Conservation (phyloP, 2,113 vertebrate species). For the Hypocryptadius cinnamomeus region DNA sequence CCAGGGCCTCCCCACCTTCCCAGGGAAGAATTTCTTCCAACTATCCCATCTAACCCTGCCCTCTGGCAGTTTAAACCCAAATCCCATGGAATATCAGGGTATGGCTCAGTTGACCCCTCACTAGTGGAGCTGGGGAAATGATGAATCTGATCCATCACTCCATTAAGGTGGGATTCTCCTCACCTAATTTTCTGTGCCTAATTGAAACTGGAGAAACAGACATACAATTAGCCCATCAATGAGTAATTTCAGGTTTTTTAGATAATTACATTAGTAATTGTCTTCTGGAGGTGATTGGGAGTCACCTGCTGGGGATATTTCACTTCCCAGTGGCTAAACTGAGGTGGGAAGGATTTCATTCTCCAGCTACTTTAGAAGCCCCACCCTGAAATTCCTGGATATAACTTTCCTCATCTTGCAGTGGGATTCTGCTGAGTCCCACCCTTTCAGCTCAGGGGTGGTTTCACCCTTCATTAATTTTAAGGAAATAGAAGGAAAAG, state of each 20-base stretch:
- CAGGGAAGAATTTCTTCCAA: accelerated
- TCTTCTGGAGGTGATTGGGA: neutral
- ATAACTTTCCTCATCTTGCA: neutral
- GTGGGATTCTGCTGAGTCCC: neutral
- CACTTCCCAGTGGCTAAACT: neutral
- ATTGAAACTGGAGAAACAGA: neutral
- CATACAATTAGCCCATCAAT: too few species aligned
- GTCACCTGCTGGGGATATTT: neutral
- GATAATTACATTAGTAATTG: neutral
- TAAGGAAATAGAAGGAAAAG: neutral
- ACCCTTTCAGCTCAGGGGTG: neutral
- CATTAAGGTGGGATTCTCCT: neutral
- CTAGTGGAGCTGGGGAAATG: neutral
- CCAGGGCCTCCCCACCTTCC: accelerated
- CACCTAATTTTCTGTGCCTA: neutral
- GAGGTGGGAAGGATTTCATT: neutral
- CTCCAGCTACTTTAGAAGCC: neutral
- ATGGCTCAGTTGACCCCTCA: neutral
- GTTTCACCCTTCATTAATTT: neutral
- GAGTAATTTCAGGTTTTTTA: neutral
- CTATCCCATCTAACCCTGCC: neutral
- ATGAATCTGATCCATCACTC: neutral
- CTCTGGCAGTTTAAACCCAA: neutral
- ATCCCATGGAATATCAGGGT: neutral
- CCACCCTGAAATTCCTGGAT: neutral